Evolutionary conservation across 2,888 invertebrate species (phyloP), one percentile per base, ranked within the genome.

Genomic region (Autographa gamma): DNA sequence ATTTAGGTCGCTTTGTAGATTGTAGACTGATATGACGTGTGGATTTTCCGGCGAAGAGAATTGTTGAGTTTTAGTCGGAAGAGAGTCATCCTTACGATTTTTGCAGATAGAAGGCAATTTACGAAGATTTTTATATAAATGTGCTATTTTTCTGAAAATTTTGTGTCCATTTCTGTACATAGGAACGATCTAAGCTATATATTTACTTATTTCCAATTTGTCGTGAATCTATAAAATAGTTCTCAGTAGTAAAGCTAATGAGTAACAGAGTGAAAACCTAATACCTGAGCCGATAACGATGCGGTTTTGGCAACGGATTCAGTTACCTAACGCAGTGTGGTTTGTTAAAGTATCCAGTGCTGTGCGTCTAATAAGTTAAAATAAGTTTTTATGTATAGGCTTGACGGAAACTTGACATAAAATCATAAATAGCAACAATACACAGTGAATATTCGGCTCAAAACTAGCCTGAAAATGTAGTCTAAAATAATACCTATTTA

Each of bases 201-300:
- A n/a, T n/a, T n/a, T n/a, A 32, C 7, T 3, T 32, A 32, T 34
- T 34, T 34, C 34, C 34, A 34, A 43, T 13, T 48, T 5, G 5
- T 48, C 13, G 64, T 38, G 52, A 58, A 59, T 64, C 43, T 38
- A 32, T 38, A 60, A 76, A 38, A 65, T 8, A 32, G 52, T 58
- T 6, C 5, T 16, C 31, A 32, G 19, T 38, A 58, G 60, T 62
- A 70, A 54, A 71, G 19, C 3, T 52, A 65, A 62, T 60, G 52
- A 56, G 16, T 62, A 54, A 67, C n/a, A 71, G 65, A 69, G 62
- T 69, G 74, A 63, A 60, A 76, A 76, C 66, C 63, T 62, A 66
- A 70, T 80, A 80, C 76, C 84, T 75, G 73, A 63, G 63, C 62
- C 73, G 78, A 68, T 80, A 80, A 83, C 71, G 74, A 73, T 77